Evolutionary conservation across 2,113 vertebrate genomes (phyloP).

Genomic region (Neolamprologus toae): DNA sequence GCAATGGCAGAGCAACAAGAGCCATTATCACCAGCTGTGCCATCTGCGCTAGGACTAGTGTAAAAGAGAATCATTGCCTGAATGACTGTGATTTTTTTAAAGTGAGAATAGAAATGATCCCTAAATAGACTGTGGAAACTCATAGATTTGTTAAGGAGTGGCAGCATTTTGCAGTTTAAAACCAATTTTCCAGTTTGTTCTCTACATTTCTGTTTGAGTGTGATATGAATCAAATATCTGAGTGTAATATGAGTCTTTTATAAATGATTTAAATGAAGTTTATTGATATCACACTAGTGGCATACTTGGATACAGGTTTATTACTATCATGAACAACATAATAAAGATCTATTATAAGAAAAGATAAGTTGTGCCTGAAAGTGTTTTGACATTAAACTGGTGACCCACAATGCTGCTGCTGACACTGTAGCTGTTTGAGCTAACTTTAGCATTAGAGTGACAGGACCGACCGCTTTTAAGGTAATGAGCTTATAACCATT

Average conservation of each 20-base stretch:
- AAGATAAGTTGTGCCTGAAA: neutral
- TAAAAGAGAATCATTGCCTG: neutral
- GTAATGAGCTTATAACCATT: neutral
- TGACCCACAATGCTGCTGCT: neutral
- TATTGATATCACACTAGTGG: neutral
- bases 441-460: neutral
- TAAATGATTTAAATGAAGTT: neutral
- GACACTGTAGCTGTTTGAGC: neutral
- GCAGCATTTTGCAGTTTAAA: neutral
- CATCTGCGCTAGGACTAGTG: neutral
- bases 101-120: neutral
- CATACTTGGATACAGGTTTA: neutral
- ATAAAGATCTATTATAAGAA: neutral
- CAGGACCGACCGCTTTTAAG: neutral
- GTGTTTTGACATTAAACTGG: neutral
- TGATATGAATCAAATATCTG: neutral
- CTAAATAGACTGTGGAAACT: neutral
- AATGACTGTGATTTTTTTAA: neutral
- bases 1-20: neutral
- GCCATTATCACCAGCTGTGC: neutral
- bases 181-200: neutral
- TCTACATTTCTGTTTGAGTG: neutral
- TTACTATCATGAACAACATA: neutral
- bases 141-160: neutral
- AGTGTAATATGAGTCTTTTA: neutral